Evolutionary conservation across 2,888 invertebrate species (phyloP).

Genomic region (Tromatobia lineatoria): DNA sequence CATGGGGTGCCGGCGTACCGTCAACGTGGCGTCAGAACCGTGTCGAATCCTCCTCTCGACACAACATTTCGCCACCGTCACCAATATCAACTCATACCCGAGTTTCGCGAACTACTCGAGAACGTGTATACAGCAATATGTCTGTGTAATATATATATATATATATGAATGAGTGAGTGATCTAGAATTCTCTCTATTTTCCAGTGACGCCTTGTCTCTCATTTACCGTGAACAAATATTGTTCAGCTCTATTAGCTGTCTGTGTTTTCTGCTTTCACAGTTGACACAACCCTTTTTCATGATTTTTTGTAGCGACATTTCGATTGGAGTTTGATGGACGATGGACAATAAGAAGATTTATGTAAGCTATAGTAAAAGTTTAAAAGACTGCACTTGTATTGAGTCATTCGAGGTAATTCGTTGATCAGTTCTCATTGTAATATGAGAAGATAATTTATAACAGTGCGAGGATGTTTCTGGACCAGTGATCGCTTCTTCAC

Average conservation of each 20-base stretch:
- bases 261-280: neutral
- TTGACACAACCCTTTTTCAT: neutral
- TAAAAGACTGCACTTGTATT: conserved; percentile 16
- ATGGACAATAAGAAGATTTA: neutral
- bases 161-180: neutral
- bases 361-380: neutral
- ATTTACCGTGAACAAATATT: conserved; percentile 7
- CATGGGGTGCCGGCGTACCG: conserved; percentile 23
- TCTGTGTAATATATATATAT: neutral
- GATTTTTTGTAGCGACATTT: neutral
- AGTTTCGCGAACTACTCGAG: conserved; percentile 11
- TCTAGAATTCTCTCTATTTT: conserved; percentile 31
- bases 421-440: conserved; percentile 48
- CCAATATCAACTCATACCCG: conserved; percentile 23
- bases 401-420: conserved; percentile 54
- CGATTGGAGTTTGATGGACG: neutral
- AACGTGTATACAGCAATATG: neutral
- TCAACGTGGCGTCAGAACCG: conserved; percentile 16
- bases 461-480: conserved; percentile 55
- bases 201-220: conserved; percentile 16
- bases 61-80: conserved; percentile 17
- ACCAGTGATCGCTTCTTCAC: conserved; percentile 56
- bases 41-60: conserved; percentile 43
- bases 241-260: neutral
- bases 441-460: conserved; percentile 60